phyloP scores from a whole-genome alignment of 2,113 vertebrate genomes.

The Alouatta palliata region DNA sequence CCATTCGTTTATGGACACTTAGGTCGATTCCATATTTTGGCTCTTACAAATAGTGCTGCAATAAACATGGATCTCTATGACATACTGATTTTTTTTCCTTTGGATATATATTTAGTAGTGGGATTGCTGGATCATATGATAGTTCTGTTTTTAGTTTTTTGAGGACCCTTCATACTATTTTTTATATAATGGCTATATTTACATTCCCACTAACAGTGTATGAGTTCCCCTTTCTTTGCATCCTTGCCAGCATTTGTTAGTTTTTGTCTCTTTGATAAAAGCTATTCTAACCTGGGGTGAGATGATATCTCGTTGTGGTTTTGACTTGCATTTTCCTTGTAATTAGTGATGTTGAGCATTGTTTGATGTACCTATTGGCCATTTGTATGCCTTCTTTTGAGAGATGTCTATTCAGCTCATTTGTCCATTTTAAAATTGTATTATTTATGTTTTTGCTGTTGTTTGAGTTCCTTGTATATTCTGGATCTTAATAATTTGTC shows the following conservation, averaged over 20 bases:
- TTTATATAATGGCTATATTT: background rate
- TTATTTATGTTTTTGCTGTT: background rate
- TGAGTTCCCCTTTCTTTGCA: background rate
- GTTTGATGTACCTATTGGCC: background rate
- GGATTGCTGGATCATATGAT: background rate
- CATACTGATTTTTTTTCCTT: background rate
- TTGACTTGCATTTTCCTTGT: background rate
- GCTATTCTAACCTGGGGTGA: background rate
- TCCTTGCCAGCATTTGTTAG: background rate
- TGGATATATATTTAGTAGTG: background rate
- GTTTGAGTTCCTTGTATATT: background rate
- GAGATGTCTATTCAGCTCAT: background rate
- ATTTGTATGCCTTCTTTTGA: background rate
- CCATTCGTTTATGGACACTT: background rate
- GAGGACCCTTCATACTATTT: background rate
- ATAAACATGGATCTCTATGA: background rate
- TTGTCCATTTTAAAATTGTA: background rate
- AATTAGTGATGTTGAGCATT: background rate
- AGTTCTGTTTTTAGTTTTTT: background rate
- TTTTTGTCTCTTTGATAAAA: background rate
- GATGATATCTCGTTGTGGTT: background rate
- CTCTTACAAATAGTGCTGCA: background rate
- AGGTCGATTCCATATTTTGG: background rate
- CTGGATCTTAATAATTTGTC: background rate
- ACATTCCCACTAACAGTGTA: background rate